These are phyloP conservation scores for Diadromus collaris DNA, from an alignment of 2,888 invertebrate genomes.

Conservation along the genomic window DNA sequence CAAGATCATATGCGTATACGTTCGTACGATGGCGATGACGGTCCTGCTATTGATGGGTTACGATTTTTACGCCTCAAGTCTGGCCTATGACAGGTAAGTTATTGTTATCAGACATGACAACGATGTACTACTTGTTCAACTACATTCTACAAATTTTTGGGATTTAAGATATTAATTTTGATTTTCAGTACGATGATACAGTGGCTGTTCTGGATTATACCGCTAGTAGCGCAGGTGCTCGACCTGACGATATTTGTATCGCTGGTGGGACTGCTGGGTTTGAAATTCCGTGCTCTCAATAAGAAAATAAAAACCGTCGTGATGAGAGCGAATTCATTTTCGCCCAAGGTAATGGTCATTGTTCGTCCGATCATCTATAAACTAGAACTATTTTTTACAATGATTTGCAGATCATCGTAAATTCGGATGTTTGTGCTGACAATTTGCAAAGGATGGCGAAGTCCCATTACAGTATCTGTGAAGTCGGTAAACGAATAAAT, in stretches of 20 bases:
- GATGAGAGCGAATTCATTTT: constrained; percentile 46
- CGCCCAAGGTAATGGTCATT: constrained; percentile 21
- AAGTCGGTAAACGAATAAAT: constrained; percentile 46
- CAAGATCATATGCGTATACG: constrained; percentile 39
- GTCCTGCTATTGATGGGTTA: constrained; percentile 19
- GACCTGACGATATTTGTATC: constrained; percentile 51
- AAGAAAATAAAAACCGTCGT: constrained; percentile 48
- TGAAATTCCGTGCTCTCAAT: constrained; percentile 50
- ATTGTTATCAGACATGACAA: background rate
- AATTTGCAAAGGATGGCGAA: constrained; percentile 46
- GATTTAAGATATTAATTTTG: background rate
- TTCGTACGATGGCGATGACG: constrained; percentile 35
- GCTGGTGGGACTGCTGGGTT: constrained; percentile 46
- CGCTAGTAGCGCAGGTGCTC: constrained; percentile 7
- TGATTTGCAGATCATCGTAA: constrained; percentile 3
- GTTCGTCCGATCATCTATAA: background rate
- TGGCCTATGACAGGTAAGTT: background rate
- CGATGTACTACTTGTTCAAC: background rate
- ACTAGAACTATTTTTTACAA: background rate
- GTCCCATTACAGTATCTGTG: constrained; percentile 44
- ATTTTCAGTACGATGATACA: background rate
- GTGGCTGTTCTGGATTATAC: background rate
- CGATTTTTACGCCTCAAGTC: constrained; percentile 16
- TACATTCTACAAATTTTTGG: background rate
- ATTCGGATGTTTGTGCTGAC: constrained; percentile 49